Evolutionary conservation across 2,113 vertebrate species (phyloP).

Genomic region (Clarias magur): DNA sequence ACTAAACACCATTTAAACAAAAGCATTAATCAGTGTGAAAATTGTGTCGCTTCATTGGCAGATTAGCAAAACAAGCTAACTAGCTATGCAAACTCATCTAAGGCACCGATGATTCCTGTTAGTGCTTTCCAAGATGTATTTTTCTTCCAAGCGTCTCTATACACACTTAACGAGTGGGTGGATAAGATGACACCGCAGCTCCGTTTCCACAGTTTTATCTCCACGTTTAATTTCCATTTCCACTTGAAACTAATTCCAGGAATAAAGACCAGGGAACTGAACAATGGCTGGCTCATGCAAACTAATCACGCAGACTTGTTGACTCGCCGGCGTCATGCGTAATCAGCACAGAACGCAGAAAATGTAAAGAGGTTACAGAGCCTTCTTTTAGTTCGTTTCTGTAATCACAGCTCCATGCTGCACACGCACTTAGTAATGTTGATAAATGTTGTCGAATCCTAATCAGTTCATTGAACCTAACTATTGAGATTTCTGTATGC

Average conservation of each 20-base stretch:
- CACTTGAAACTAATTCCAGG: neutral
- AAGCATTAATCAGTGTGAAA: neutral
- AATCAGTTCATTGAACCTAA: slow-evolving; percentile 4
- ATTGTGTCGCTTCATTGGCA: neutral
- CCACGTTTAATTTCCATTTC: neutral
- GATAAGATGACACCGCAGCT: neutral
- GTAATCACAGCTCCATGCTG: neutral
- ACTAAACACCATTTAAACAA: neutral
- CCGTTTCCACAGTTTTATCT: neutral
- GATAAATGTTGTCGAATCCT: slow-evolving; percentile 17
- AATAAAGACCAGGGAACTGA: neutral
- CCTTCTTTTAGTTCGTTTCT: neutral
- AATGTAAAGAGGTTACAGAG: neutral
- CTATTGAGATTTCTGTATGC: neutral
- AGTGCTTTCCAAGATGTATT: neutral
- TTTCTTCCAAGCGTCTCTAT: neutral
- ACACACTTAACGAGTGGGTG: neutral
- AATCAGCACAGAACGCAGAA: neutral
- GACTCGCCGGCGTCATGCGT: neutral
- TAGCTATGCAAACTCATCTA: neutral
- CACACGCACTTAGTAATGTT: neutral
- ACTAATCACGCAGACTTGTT: neutral
- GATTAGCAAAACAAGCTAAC: neutral
- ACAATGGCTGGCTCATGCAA: neutral
- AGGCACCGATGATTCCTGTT: neutral